Evolutionary conservation across 2,888 invertebrate genomes (phyloP), one percentile per base, ranked within the genome.

Genomic region (Microctonus brassicae): DNA sequence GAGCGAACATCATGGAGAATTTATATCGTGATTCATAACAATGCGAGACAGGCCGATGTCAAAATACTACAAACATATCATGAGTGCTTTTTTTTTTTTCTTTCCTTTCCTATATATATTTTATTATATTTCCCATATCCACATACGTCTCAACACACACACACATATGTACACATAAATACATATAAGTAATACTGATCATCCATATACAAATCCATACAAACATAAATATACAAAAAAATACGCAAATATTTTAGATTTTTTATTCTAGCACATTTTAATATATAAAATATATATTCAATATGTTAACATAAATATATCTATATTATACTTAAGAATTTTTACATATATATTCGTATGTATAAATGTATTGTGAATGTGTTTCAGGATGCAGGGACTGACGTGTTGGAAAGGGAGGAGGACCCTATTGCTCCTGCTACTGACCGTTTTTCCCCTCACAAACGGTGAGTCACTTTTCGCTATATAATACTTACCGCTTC

Each of bases 381-480:
- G 26, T 76, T 80, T 69, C 84, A 87, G 86, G 83, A 86, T 86
- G 86, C 83, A 81, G 86, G 82, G 80, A 78, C 77, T 75, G 79
- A 76, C 78, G 78, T 79, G 81, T 74, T 80, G 81, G 78, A 83
- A 79, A 82, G 82, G 82, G 83, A 82, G 82, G 78, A 75, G 80
- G 77, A 78, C 77, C 78, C 80, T 80, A 76, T 77, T 80, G 76
- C 81, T 82, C 77, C 79, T 80, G 79, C 72, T 81, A 63, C 73
- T 81, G 75, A 73, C 80, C 76, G 65, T 78, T 70, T 77, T 78
- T 75, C 80, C 84, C 80, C 79, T 80, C 75, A 83, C 82, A 76
- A 83, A 85, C 80, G 87, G 87, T 87, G 82, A 87, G 86, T 85
- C 83, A 83, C 78, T 80, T 75, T 80, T 70, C 39, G 52, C 77